Base-by-base conservation (phyloP, 1,140 invertebrate species). In the Telenomus remus region DNA sequence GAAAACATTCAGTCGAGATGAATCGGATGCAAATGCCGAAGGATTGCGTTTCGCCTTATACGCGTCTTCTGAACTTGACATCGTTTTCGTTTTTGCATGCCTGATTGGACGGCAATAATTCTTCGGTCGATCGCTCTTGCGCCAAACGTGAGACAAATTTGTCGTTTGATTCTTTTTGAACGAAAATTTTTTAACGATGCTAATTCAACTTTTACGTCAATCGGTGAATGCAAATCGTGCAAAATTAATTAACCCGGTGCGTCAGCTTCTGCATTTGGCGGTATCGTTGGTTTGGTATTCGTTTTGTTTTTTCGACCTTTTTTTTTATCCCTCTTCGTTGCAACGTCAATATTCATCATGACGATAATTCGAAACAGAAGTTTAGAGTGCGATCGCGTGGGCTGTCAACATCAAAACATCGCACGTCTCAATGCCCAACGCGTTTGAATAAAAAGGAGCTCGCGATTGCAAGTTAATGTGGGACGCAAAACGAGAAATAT, bases 381-480 rank as follows among this genome's bases (percentile, higher is more conserved):
- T 60, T 70, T 61, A 44, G 39, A 44, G 12, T 49, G 55, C 9
- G 43, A 35, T 51, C 34, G 4, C 9, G 9, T 57, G 76, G 76
- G 76, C 54, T 71, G 76, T 71, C 76, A 75, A 73, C 59, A 63
- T 72, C 76, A 79, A 79, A 79, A 79, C 71, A 79, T 57, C 66
- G 19, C 19, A 6, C 19, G 66, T 66, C 59, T 46, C 48, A 65
- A 55, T 53, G 43, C 55, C 55, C 39, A 43, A 59, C 57, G 39
- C 54, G 57, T 70, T 60, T 60, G 13, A 66, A 71, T 76, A 57
- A 71, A 71, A 71, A 63, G 56, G 44, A 50, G 15, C 46, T 76
- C 63, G 35, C 44, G 42, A 61, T 71, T 48, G 9, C 39, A 48
- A 64, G 6, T n/a, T 27, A 27, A 69, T 61, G 66, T 70, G 42